Evolutionary conservation across 2,113 vertebrate species (phyloP).

Genomic region (Brachypodius melanocephalos): DNA sequence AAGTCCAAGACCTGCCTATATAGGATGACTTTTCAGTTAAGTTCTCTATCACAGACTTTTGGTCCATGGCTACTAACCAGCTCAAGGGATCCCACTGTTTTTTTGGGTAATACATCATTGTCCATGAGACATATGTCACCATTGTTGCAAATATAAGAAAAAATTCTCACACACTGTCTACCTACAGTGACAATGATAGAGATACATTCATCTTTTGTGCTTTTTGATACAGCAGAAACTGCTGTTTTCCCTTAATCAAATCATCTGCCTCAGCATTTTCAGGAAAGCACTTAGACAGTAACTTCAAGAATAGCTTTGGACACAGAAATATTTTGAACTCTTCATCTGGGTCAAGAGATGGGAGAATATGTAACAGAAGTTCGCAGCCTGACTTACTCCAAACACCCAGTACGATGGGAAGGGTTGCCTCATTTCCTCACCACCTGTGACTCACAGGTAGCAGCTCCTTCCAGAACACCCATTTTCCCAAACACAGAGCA

Average conservation of each 20-base stretch:
- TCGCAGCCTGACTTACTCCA: background rate
- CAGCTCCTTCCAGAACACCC: accelerated
- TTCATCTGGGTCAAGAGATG: background rate
- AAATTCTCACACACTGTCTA: background rate
- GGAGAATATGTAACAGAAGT: accelerated
- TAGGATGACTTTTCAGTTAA: background rate
- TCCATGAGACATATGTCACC: accelerated
- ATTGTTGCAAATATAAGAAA: background rate
- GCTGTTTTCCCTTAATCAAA: background rate
- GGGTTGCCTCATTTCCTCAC: background rate
- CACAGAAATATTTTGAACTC: background rate
- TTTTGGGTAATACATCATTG: background rate
- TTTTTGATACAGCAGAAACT: background rate
- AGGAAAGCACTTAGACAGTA: background rate
- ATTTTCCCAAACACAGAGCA: accelerated
- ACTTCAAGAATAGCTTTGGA: background rate
- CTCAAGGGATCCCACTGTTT: background rate
- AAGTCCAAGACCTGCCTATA: background rate
- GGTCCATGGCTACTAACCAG: background rate
- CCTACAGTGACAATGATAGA: background rate
- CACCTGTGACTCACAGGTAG: accelerated
- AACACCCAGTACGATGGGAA: background rate
- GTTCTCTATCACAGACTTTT: background rate
- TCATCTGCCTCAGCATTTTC: background rate
- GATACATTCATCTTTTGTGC: background rate